Conservation (phyloP, 1,140 invertebrate species). For the Temnothorax curvispinosus region DNA sequence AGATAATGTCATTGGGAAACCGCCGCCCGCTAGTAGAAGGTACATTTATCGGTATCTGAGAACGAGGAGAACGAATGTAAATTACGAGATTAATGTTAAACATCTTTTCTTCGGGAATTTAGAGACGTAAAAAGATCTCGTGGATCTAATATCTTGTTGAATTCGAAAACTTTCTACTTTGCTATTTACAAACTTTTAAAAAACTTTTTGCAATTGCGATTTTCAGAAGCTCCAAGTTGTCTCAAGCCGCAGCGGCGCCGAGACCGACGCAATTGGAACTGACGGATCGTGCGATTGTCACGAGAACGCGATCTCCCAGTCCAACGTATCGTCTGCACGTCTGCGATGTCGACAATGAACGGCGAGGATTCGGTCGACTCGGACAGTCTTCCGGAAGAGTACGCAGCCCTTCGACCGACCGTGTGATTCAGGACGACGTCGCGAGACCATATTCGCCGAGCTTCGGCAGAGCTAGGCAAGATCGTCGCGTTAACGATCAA, state of each 20-base stretch:
- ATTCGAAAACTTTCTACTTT: background rate
- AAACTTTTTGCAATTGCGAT: background rate
- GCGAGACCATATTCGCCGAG: constrained; percentile 81
- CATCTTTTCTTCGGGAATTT: background rate
- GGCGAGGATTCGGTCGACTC: constrained; percentile 79
- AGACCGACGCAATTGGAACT: constrained; percentile 68
- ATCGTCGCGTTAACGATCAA: constrained; percentile 66
- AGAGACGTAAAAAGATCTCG: background rate
- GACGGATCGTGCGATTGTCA: constrained; percentile 63
- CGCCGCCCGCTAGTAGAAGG: constrained; percentile 78
- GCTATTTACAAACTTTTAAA: background rate
- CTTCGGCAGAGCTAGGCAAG: constrained; percentile 76
- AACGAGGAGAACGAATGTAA: background rate
- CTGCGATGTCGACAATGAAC: constrained; percentile 83
- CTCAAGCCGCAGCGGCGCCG: constrained; percentile 60
- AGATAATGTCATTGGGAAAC: constrained; percentile 79
- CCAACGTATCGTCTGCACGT: constrained; percentile 84
- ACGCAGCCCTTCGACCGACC: constrained; percentile 68
- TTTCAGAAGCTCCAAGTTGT: constrained; percentile 73
- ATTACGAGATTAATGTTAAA: background rate
- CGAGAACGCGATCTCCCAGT: constrained; percentile 82
- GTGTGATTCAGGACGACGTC: constrained; percentile 29
- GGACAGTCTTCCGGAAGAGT: constrained; percentile 75
- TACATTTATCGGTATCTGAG: constrained; percentile 44
- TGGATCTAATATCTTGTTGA: background rate